Base-by-base conservation (phyloP, 2,797 vertebrate species). In the Macropodus opercularis region DNA sequence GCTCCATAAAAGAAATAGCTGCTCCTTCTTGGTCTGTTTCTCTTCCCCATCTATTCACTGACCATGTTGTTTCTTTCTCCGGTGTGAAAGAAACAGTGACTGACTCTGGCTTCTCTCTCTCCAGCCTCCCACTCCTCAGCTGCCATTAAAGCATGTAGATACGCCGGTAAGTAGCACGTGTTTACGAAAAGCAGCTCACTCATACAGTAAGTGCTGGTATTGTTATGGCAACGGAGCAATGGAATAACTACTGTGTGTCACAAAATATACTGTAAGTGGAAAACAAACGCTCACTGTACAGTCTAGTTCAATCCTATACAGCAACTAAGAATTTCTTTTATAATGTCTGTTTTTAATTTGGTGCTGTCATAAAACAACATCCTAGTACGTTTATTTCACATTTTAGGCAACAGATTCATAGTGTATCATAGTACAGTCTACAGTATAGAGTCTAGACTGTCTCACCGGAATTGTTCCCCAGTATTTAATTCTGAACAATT, bases 91-190 rank as follows among this genome's bases (percentile, higher is more conserved):
- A 85, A 68, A 80, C 59, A 74, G 69, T 61, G 64, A 75, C 79
- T 64, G 57, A 55, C 72, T 79, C 64, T 85, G 27, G 8, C 68
- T 81, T 86, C 6, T 81, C 70, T 81, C 70, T 67, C 80, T 72
- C 14, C 84, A 90, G 88, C 89, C 88, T 73, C 81, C 85, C 43
- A 90, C 89, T 83, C 89, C 88, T 51, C 88, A 91, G 82, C 85
- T 90, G 81, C 79, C 88, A 41, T 76, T 91, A 74, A 91, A 90
- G 85, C 89, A 90, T 89, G 89, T 91, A 87, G 89, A 90, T 63
- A 91, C 89, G 24, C 89, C 89, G 85, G 89, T 91, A 75, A 90
- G 89, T 90, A 62, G 40, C 44, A 6, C 36, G 44, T 69, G 55
- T 63, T 51, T 49, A 6, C 48, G 24, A 22, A 19, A 36, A 27